A percentile compares a stretch with the other conserved stretches of the same genome.
These are phyloP conservation scores for Incurvaria masculella DNA, from an alignment of 2,888 invertebrate species.

Conservation along the genomic window DNA sequence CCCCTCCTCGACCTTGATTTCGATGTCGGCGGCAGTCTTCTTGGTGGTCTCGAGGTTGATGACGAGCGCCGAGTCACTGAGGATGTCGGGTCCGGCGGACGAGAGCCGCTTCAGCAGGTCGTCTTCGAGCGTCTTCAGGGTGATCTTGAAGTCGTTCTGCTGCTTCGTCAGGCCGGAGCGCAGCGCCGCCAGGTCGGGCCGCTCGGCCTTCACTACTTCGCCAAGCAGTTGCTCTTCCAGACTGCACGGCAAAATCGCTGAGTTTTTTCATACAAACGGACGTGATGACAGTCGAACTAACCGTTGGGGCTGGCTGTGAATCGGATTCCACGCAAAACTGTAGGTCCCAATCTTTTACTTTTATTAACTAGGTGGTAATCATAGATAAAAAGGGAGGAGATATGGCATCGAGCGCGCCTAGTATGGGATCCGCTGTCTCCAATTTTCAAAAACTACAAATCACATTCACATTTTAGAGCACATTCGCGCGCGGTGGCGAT, in stretches of 20 bases:
- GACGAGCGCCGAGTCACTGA: conserved; percentile 87
- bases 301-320: no score
- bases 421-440: no score
- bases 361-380: no score
- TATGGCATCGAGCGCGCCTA: no score
- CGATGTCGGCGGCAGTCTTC: conserved; percentile 88
- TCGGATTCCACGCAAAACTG: no score
- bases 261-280: no score
- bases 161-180: conserved; percentile 84
- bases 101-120: conserved; percentile 82
- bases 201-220: conserved; percentile 89
- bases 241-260: conserved; percentile 26
- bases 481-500: no score
- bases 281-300: no score
- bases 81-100: conserved; percentile 87
- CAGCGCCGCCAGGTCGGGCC: conserved; percentile 84
- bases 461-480: no score
- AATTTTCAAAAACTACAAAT: no score
- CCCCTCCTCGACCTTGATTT: conserved; percentile 81
- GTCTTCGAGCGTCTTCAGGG: conserved; percentile 87
- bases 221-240: conserved; percentile 91
- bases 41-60: conserved; percentile 93
- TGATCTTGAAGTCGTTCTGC: conserved; percentile 93
- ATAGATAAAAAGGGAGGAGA: no score
- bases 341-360: no score